Evolutionary conservation across 2,113 vertebrate species (phyloP), one percentile per base, ranked within the genome.

Genomic region (Sclerurus mexicanus): DNA sequence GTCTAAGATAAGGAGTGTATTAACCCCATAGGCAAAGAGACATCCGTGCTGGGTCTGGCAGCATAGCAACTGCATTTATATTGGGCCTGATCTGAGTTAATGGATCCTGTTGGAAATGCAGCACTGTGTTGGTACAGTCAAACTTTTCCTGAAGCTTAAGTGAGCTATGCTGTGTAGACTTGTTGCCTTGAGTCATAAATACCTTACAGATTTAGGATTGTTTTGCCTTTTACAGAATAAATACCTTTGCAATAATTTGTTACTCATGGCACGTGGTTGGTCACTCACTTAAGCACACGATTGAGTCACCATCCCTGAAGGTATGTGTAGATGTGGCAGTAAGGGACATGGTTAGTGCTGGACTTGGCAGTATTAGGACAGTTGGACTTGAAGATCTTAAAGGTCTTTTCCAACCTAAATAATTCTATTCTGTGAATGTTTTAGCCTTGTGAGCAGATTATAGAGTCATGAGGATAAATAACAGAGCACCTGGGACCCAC

Each of bases 181-280:
- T 14, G n/a, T 31, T 64, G 47, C 73, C 80, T 93, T 4, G 0
- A 92, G 93, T 55, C 55, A 74, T 49, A 87, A 95, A 84, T 90
- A 56, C 24, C 33, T 31, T 44, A 68, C 1, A 2, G 56, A 85
- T 93, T 92, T 75, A 89, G 64, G 35, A 81, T 81, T 80, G 50
- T 62, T 92, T 88, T 86, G 42, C 33, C 60, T 87, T 88, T 96
- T 55, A 28, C 39, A 55, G 59, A 52, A 35, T 47, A 92, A 94
- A 92, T 84, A 46, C 33, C 56, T 89, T 88, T 80, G 18, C 60
- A 75, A 2, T 31, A 7, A 10, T 82, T 89, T 64, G 63, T 94
- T 82, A 83, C 44, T 80, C 42, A 35, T 25, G 28, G 63, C 72
- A 93, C 2, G 0, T 88, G 82, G 25, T 18, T 88, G 82, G 81